Base-by-base conservation (phyloP, 2,888 invertebrate species). In the Eupithecia tripunctaria region DNA sequence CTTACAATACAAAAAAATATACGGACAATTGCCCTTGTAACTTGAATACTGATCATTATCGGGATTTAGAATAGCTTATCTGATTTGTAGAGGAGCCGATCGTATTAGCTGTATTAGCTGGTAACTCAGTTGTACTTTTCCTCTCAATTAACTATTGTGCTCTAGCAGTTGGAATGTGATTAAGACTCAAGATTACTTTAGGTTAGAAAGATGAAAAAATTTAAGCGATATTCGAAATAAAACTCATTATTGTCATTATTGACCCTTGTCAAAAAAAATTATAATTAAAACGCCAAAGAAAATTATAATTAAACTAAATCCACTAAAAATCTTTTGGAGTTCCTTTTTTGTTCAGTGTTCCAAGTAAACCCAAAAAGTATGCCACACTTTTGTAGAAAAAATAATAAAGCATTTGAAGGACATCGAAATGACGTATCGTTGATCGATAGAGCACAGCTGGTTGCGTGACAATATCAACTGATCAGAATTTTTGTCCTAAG, bases 41-140 rank as follows among this genome's bases (percentile, higher is more conserved):
- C 89, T 83, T 88, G 91, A 93, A 93, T 91, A 90, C 90, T 82
- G 94, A 94, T 94, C 88, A 90, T 93, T 94, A 94, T 94, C 94
- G 79, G 83, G 85, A 83, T 85, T 89, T 87, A 80, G 85, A 86
- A 85, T 84, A 83, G 90, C 90, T 92, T 94, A 93, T 93, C 94
- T 91, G 69, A 85, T 83, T 88, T 85, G 82, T 84, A 90, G 85
- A 89, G 86, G 83, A 83, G 84, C 92, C 93, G 92, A 91, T 93
- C 91, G 86, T 82, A 81, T 63, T 87, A 86, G 89, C 86, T 86
- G 86, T 82, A 81, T 63, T 87, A 86, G 89, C 86, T 86, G 84
- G 80, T 82, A 81, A 85, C 85, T 90, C 88, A 88, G 85, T 86
- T 89, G 88, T 51, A 71, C 86, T 86, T 90, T 91, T 91, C 88